Evolutionary conservation across 2,797 vertebrate species (phyloP).

Genomic region (Carcharodon carcharias): DNA sequence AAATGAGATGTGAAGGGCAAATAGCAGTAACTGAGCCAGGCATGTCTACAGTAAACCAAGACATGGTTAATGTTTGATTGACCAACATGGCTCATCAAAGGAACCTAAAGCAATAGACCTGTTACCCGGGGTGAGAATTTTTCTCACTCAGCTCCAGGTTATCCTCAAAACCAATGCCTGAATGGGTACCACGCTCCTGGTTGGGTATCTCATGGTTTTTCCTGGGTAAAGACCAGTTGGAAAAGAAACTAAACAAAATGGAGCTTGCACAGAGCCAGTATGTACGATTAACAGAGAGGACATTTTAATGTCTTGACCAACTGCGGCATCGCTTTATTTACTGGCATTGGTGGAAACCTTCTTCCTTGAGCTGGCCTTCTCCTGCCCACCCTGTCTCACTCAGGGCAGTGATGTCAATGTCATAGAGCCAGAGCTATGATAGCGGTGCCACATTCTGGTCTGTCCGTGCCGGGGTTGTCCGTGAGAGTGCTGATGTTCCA

Average conservation of each 20-base stretch:
- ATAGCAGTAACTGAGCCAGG: neutral
- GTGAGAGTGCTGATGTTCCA: too few relatives aligned
- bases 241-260: neutral
- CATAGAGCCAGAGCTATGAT: too few relatives aligned
- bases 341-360: neutral
- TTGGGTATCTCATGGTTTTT: too few relatives aligned
- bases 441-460: too few relatives aligned
- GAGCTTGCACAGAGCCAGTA: too few relatives aligned
- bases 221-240: too few relatives aligned
- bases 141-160: too few relatives aligned
- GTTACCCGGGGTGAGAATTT: neutral
- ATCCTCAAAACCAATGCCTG: neutral
- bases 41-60: neutral
- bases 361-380: too few relatives aligned
- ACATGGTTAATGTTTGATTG: neutral
- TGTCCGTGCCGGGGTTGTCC: too few relatives aligned
- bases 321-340: neutral
- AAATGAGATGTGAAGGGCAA: too few relatives aligned
- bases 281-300: neutral
- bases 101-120: neutral
- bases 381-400: too few relatives aligned
- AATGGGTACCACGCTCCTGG: neutral
- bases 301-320: neutral
- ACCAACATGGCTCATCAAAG: neutral
- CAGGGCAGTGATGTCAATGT: too few relatives aligned